Base-by-base conservation (phyloP, 1,140 invertebrate species). In the Diachasmimorpha longicaudata region DNA sequence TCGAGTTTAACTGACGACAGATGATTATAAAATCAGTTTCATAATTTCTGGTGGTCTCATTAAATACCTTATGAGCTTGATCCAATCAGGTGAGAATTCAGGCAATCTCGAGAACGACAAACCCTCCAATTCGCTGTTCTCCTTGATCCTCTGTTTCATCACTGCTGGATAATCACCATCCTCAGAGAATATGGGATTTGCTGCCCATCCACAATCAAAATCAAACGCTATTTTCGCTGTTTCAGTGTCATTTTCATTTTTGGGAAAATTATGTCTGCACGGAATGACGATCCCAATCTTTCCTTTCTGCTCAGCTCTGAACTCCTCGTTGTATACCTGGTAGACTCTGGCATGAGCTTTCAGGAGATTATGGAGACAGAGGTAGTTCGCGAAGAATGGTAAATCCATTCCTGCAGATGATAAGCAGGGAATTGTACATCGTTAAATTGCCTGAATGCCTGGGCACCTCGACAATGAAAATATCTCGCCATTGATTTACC, bases 321-420 rank as follows among this genome's bases (percentile, higher is more conserved):
- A 95, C 74, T 92, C 85, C 1, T 90, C 81, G 58, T 94, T 87
- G 78, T 94, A 95, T 73, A 95, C 88, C 77, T 91, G 91, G 16
- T 91, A 92, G 1, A 87, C 90, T 37, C 78, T 86, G 0, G 91
- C 92, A 75, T 93, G 91, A 1, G 90, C 90, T 42, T 90, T 87
- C 1, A 93, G 63, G 0, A 90, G 77, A 75, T 91, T 89, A 74
- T 92, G 91, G 0, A 83, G 85, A 66, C 90, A 90, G 13, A 42
- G 13, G 11, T 42, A 42, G 39, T 42, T 31, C 6, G 2, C 31
- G 31, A 31, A 31, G 6, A 31, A 31, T 31, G 31, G 31, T 31
- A 31, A 31, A 31, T 31, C 31, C 31, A 31, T 31, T 31, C 31
- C 31, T 31, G 31, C 39, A 42, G 39, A 42, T 42, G 39, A 13